A percentile compares a stretch with the other conserved stretches of the same genome.
Conservation (phyloP, 1,140 invertebrate species). For the Zaprionus camerounensis region DNA sequence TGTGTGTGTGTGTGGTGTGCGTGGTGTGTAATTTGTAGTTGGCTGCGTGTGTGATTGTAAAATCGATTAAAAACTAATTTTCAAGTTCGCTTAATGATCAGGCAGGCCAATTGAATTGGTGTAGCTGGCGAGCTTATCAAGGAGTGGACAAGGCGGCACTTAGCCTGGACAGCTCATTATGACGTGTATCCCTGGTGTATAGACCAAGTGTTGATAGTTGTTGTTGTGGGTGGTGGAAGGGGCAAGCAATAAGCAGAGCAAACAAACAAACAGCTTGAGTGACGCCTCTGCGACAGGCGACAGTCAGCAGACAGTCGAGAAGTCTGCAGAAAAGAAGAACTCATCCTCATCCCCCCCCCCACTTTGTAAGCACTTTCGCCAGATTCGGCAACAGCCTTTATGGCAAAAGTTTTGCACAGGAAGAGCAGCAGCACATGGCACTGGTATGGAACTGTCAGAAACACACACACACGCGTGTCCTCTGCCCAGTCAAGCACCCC, state of each 20-base stretch:
- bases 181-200: constrained; percentile 38
- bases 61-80: constrained; percentile 84
- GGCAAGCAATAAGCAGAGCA: constrained; percentile 41
- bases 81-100: constrained; percentile 52
- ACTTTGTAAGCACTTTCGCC: constrained; percentile 3
- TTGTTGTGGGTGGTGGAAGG: not conserved
- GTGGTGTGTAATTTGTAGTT: constrained; percentile 57
- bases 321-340: not conserved
- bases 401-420: constrained; percentile 57
- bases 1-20: constrained; percentile 11
- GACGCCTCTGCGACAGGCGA: constrained; percentile 21
- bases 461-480: constrained; percentile 30
- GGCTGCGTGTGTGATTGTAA: constrained; percentile 65
- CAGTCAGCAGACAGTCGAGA: not conserved
- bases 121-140: not conserved
- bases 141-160: constrained; percentile 23
- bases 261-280: constrained; percentile 45
- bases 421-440: constrained; percentile 33
- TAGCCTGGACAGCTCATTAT: constrained; percentile 45
- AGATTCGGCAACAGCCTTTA: constrained; percentile 35
- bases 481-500: constrained; percentile 47
- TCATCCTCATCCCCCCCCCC: not conserved
- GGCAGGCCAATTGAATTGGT: constrained; percentile 3
- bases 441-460: constrained; percentile 63
- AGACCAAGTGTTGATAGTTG: constrained; percentile 44